phyloP scores from a whole-genome alignment of 2,797 vertebrate species.

The Neostethus bicornis region DNA sequence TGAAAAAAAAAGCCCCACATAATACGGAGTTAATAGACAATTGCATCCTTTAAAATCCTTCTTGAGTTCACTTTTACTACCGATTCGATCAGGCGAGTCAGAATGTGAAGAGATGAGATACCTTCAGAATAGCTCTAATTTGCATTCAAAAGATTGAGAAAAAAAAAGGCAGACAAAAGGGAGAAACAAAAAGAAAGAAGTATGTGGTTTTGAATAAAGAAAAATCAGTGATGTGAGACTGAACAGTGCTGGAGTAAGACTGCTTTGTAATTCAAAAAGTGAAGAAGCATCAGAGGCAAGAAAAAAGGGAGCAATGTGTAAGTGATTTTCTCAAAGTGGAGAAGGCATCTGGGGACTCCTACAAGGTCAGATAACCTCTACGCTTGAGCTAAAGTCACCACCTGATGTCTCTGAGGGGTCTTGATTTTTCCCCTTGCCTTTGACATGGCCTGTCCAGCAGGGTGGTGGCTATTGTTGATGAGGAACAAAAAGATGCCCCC shows the following conservation, averaged over 20 bases:
- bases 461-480: too few relatives aligned
- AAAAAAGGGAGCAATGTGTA: constrained; percentile 33
- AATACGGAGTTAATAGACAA: too few relatives aligned
- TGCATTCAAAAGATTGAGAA: constrained; percentile 14
- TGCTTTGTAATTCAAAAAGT: constrained; percentile 51
- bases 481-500: too few relatives aligned
- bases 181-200: constrained; percentile 6
- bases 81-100: neutral
- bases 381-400: constrained; percentile 31
- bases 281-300: constrained; percentile 35
- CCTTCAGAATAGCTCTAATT: constrained; percentile 11
- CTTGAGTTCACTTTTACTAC: neutral
- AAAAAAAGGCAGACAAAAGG: constrained; percentile 1
- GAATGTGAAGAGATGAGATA: constrained; percentile 6
- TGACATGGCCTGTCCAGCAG: constrained; percentile 5
- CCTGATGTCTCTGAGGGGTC: constrained; percentile 33
- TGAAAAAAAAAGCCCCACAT: too few relatives aligned
- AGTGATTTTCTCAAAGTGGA: constrained; percentile 42
- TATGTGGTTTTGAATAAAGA: constrained; percentile 33
- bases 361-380: constrained; percentile 49
- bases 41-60: too few relatives aligned
- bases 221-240: constrained; percentile 64
- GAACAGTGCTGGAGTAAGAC: constrained; percentile 58
- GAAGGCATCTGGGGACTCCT: constrained; percentile 38
- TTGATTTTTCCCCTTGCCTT: constrained; percentile 29